Conservation (phyloP, 35 echinoderm and acorn worm genomes). For the Anneissia japonica region DNA sequence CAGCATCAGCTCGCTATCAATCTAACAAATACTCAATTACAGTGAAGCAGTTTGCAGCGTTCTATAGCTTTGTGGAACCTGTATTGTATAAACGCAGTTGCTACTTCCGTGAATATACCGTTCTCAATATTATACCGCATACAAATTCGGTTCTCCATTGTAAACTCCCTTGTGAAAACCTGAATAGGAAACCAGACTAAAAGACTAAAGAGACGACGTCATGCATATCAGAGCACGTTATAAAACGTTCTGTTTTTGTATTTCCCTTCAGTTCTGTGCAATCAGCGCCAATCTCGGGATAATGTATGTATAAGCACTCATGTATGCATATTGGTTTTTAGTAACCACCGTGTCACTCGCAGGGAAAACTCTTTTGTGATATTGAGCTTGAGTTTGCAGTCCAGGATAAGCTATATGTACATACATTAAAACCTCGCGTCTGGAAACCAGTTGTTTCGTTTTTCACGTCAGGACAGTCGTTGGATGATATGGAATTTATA, state of each 20-base stretch:
- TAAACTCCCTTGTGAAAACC: not conserved
- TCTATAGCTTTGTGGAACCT: too few species aligned
- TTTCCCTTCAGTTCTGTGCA: not conserved
- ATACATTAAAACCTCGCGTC: not conserved
- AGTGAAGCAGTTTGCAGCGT: not conserved
- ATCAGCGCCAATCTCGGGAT: not conserved
- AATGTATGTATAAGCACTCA: too few species aligned
- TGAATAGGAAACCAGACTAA: not conserved
- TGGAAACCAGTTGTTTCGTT: not conserved
- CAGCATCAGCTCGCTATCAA: not conserved
- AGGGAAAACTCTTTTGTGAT: too few species aligned
- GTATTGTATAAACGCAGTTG: not conserved
- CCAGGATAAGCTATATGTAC: not conserved
- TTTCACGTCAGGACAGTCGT: not conserved
- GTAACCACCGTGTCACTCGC: too few species aligned
- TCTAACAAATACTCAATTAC: conserved; percentile 2
- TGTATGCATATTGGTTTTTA: too few species aligned
- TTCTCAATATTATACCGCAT: not conserved
- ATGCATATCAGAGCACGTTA: not conserved
- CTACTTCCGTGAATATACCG: not conserved
- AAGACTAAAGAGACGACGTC: not conserved
- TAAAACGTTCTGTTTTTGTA: not conserved
- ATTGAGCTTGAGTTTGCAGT: not conserved
- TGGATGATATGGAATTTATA: not conserved
- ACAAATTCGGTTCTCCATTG: not conserved